A percentile compares a stretch with the other conserved stretches of the same genome.
phyloP scores from a whole-genome alignment of 2,113 vertebrate species.

The Romanogobio albipinnatus region DNA sequence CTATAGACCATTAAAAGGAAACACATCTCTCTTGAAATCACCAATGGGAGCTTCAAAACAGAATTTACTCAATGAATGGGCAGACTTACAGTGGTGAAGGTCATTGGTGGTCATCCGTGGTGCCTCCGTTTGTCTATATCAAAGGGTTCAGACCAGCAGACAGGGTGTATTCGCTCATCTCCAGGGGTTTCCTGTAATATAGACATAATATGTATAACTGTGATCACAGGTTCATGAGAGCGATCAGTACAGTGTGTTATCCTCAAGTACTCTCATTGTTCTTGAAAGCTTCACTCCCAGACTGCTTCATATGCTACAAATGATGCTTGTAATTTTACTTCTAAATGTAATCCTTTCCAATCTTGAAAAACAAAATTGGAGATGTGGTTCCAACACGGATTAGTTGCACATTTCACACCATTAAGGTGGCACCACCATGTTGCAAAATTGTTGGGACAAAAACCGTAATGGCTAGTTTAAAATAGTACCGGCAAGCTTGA shows the following conservation, averaged over 20 bases:
- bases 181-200: conserved; percentile 31
- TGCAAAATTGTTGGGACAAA: not conserved
- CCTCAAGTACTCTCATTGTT: not conserved
- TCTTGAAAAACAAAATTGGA: too few species aligned
- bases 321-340: conserved; percentile 13
- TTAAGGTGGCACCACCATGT: not conserved
- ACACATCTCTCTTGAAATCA: not conserved
- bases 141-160: conserved; percentile 41
- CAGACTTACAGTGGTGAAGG: conserved; percentile 72
- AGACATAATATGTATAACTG: conserved; percentile 14
- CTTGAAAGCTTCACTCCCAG: not conserved
- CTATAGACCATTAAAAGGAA: not conserved
- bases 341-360: not conserved
- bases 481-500: not conserved
- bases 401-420: conserved; percentile 3
- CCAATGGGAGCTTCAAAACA: not conserved
- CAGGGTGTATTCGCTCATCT: conserved; percentile 36
- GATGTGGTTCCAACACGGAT: not conserved
- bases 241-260: not conserved
- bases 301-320: conserved; percentile 1
- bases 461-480: not conserved
- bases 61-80: not conserved
- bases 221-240: conserved; percentile 13
- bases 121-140: conserved; percentile 25
- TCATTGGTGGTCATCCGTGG: conserved; percentile 70